Conservation (phyloP, 2,888 invertebrate genomes). For the Hyalella azteca region DNA sequence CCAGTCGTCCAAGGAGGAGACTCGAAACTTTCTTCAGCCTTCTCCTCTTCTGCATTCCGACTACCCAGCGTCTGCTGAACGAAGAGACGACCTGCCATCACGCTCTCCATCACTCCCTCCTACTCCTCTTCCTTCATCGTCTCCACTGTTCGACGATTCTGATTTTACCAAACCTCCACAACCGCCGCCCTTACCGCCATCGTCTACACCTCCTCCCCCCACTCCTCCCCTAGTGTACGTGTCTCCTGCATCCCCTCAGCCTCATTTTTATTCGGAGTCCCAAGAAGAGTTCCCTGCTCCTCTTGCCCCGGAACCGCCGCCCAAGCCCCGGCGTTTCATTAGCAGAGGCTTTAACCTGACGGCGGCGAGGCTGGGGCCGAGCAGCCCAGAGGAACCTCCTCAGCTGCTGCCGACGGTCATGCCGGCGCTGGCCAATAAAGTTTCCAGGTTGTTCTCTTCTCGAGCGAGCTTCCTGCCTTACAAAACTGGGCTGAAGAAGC, state of each 20-base stretch:
- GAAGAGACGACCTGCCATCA: background rate
- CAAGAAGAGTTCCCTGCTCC: background rate
- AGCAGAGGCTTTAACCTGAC: background rate
- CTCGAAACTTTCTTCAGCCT: background rate
- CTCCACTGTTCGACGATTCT: background rate
- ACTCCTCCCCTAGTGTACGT: conserved; percentile 45
- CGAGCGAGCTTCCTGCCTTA: conserved; percentile 3
- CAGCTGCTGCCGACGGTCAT: conserved; percentile 27
- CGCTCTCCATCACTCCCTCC: conserved; percentile 13
- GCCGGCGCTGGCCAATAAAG: conserved; percentile 26
- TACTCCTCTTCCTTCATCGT: background rate
- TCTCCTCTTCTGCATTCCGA: background rate
- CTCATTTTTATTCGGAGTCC: conserved; percentile 4
- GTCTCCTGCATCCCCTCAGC: conserved; percentile 36
- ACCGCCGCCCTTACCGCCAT: background rate
- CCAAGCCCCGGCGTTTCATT: conserved; percentile 10
- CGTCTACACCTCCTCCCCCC: conserved; percentile 51
- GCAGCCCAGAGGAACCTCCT: background rate
- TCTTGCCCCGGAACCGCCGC: background rate
- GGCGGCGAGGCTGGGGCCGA: background rate
- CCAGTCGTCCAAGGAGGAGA: background rate
- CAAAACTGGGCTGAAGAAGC: background rate
- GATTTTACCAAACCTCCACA: background rate
- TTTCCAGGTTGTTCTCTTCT: conserved; percentile 11
- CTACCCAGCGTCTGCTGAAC: no score